Evolutionary conservation across 2,113 vertebrate species (phyloP).

Genomic region (Tachycineta bicolor): DNA sequence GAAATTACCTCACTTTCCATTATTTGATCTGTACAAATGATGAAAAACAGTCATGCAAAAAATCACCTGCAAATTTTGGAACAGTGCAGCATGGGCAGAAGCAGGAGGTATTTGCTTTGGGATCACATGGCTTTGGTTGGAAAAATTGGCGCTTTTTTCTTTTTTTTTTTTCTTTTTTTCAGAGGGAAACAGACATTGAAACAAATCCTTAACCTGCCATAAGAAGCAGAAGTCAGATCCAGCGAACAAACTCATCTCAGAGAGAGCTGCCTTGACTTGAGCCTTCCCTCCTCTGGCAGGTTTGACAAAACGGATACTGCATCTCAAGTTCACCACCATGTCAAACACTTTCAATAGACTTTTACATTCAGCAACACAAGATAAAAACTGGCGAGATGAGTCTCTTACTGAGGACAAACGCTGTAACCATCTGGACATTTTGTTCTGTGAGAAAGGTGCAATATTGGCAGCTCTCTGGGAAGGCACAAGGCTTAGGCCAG

Average conservation of each 20-base stretch:
- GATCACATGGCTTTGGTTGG: slow-evolving; percentile 55
- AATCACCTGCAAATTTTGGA: background rate
- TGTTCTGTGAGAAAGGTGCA: background rate
- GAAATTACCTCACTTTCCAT: slow-evolving; percentile 39
- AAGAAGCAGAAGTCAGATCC: slow-evolving; percentile 45
- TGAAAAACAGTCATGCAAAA: slow-evolving; percentile 52
- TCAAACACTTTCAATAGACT: background rate
- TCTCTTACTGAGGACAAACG: rapidly evolving
- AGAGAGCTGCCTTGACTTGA: slow-evolving; percentile 8
- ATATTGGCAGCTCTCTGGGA: background rate
- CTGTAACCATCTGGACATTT: background rate
- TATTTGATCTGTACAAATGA: slow-evolving; percentile 35
- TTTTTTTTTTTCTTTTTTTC: background rate
- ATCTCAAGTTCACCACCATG: background rate
- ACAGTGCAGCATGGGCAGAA: slow-evolving; percentile 41
- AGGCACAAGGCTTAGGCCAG: background rate
- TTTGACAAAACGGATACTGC: slow-evolving; percentile 30
- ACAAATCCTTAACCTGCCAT: background rate
- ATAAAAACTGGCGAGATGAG: background rate
- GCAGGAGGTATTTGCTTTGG: slow-evolving; percentile 63
- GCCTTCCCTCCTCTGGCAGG: background rate
- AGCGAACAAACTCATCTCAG: background rate
- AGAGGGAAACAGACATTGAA: slow-evolving; percentile 1
- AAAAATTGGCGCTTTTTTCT: background rate
- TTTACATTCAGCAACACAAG: background rate